Base-by-base conservation (phyloP, 1,140 invertebrate genomes). In the Rhagoletis pomonella region DNA sequence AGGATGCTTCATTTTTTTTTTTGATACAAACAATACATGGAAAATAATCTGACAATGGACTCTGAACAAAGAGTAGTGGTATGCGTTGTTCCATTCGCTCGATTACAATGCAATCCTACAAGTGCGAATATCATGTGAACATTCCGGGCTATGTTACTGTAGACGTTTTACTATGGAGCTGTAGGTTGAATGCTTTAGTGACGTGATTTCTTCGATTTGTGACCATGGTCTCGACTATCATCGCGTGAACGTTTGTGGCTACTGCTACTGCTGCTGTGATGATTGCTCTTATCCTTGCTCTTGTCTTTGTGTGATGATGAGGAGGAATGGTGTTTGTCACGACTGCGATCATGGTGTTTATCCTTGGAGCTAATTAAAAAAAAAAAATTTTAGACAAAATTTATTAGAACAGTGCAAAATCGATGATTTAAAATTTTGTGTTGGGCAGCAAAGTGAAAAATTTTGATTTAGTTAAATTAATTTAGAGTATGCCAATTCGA, bases 141-240 rank as follows among this genome's bases (percentile, higher is more conserved):
- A 55, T 50, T n/a, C 17, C 19, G 73, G n/a, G 47, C 9, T 19
- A 55, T 81, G 47, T 55, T 19, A 29, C 55, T 81, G 47, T 81
- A 29, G 4, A 17, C 39, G 4, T 42, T 29, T 29, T 60, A 62
- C 47, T 3, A 10, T 44, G 19, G 17, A 17, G 81, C 19, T 59
- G 5, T 39, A 39, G 50, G 39, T 42, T 60, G 29, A 5, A 2
- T 29, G 12, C 29, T 86, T 89, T 89, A 93, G 87, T 89, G 92
- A 94, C 94, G 96, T 39, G 95, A 95, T 93, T 95, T 96, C 91
- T 97, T 97, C 77, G 95, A 94, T 87, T 94, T 94, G 89, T 95
- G 95, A 12, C 94, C 94, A 90, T 94, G 94, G 62, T 96, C 96
- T n/a, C 94, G 93, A 90, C 96, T 96, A 87, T 96, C 95, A 55